Percentiles rank a stretch among this genome's conserved stretches.
Evolutionary conservation across 2,797 vertebrate species (phyloP).

Genomic region (Pangasius sanitwongsei): DNA sequence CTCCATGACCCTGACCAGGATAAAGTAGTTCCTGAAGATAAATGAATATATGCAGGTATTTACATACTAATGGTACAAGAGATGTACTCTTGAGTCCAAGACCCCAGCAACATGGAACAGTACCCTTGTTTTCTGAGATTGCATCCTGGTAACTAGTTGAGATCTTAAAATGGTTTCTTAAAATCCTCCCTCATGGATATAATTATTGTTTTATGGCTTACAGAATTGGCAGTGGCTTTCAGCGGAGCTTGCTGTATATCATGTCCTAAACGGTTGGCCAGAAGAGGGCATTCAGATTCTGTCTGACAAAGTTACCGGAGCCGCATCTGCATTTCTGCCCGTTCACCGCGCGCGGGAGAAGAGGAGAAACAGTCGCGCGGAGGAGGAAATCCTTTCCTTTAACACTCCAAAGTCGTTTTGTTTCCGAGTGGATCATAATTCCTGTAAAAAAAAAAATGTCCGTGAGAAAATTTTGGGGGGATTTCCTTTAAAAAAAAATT

Average conservation of each 20-base stretch:
- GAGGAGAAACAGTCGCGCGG: slow-evolving; percentile 50
- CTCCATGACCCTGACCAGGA: background rate
- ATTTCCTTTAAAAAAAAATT: background rate
- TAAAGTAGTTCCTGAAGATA: background rate
- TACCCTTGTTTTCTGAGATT: background rate
- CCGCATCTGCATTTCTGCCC: slow-evolving; percentile 47
- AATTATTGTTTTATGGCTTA: background rate
- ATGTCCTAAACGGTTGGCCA: slow-evolving; percentile 71
- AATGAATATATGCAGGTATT: background rate
- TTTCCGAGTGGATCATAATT: background rate
- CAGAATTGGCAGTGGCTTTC: background rate
- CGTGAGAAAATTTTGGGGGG: background rate
- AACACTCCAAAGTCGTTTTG: background rate
- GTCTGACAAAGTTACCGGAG: slow-evolving; percentile 74
- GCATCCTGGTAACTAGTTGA: background rate
- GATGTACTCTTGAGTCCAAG: background rate
- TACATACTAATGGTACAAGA: background rate
- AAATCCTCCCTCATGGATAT: background rate
- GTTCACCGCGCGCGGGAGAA: slow-evolving; percentile 51
- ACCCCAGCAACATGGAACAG: background rate
- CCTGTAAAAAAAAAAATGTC: background rate
- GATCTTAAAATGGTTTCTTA: background rate
- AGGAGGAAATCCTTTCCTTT: slow-evolving; percentile 53
- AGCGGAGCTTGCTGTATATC: background rate
- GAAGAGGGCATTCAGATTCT: slow-evolving; percentile 81